A percentile compares a stretch with the other conserved stretches of the same genome.
Conservation (phyloP, 2,888 invertebrate species). For the Agrypnus murinus region DNA sequence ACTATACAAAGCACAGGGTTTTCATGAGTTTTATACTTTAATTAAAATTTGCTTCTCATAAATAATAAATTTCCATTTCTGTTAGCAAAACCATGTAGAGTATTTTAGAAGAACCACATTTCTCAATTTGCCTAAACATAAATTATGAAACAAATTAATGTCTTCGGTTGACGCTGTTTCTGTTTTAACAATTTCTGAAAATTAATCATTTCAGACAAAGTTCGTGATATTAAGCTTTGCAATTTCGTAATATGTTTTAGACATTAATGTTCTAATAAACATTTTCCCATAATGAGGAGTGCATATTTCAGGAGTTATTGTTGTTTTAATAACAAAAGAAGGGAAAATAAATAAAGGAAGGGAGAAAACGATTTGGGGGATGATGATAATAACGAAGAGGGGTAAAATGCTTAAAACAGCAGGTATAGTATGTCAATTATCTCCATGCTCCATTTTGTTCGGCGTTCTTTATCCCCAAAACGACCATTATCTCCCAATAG, state of each 20-base stretch:
- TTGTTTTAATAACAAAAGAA: too few relatives aligned
- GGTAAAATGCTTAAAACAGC: too few relatives aligned
- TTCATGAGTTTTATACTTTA: neutral
- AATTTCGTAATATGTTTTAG: neutral
- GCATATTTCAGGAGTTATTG: too few relatives aligned
- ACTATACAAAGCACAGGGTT: neutral
- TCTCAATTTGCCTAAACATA: slow-evolving; percentile 1
- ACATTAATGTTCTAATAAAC: too few relatives aligned
- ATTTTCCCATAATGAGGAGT: too few relatives aligned
- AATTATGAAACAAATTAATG: slow-evolving; percentile 7
- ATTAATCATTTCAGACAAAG: neutral
- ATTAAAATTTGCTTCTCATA: slow-evolving; percentile 5
- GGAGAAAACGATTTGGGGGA: too few relatives aligned
- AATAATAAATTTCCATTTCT: neutral
- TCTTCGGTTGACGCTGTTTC: neutral
- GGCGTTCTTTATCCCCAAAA: too few relatives aligned
- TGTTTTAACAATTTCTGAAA: neutral
- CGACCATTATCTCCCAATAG: too few relatives aligned
- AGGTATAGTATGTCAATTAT: too few relatives aligned
- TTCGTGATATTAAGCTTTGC: neutral
- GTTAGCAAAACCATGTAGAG: neutral
- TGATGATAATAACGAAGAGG: too few relatives aligned
- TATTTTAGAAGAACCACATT: neutral
- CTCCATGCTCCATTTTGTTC: too few relatives aligned
- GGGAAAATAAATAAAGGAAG: too few relatives aligned